Percentiles rank a stretch among this genome's conserved stretches.
phyloP scores from a whole-genome alignment of 2,797 vertebrate genomes.

The Urophycis tenuis region DNA sequence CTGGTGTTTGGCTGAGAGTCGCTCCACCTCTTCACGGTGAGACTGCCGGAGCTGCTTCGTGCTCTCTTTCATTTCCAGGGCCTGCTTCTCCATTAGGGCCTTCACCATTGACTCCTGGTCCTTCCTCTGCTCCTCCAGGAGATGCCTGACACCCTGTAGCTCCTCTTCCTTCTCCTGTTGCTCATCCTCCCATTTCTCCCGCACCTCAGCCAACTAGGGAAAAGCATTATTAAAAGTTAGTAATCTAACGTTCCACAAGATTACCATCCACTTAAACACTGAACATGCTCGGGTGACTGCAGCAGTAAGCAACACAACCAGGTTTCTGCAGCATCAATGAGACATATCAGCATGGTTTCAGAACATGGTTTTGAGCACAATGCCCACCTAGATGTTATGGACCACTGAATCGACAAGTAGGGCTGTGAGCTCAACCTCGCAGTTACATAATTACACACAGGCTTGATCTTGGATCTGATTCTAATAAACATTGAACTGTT shows the following conservation, averaged over 20 bases:
- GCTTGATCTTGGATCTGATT: no score
- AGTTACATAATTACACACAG: no score
- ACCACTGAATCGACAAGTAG: no score
- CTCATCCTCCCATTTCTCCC: slow-evolving; percentile 70
- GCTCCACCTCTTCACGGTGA: slow-evolving; percentile 55
- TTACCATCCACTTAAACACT: background rate
- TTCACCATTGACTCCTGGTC: slow-evolving; percentile 54
- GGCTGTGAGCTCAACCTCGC: no score
- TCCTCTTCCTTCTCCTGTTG: slow-evolving; percentile 65
- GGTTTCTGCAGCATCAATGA: background rate
- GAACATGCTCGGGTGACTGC: background rate
- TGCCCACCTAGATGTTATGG: no score
- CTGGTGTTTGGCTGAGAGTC: slow-evolving; percentile 57
- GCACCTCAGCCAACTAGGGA: slow-evolving; percentile 59
- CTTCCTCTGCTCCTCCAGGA: slow-evolving; percentile 54
- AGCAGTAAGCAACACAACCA: no score
- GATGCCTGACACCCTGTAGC: slow-evolving; percentile 44
- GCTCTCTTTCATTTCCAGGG: slow-evolving; percentile 48
- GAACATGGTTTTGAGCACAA: no score
- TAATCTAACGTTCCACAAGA: background rate
- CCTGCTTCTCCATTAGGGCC: slow-evolving; percentile 55
- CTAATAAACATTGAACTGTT: no score
- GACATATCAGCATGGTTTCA: background rate
- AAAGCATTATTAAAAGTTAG: background rate
- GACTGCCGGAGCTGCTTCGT: slow-evolving; percentile 40